phyloP scores from a whole-genome alignment of 2,797 vertebrate genomes.

The Poeciliopsis presidionis region DNA sequence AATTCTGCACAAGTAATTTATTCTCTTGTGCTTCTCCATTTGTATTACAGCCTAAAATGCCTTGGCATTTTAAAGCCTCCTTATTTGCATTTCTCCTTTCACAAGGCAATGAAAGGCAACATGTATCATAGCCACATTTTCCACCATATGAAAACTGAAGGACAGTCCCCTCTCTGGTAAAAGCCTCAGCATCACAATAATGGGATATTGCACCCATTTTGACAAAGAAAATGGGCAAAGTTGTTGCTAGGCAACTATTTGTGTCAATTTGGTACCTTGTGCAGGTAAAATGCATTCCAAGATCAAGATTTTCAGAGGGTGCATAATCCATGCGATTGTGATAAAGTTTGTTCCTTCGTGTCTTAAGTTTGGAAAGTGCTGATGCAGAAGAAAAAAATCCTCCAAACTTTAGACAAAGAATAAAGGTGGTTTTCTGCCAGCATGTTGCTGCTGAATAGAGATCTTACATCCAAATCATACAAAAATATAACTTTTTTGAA shows the following conservation, averaged over 20 bases:
- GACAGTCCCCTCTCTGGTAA: constrained; percentile 7
- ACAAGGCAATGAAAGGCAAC: constrained; percentile 37
- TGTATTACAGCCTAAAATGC: constrained; percentile 32
- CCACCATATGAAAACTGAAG: constrained; percentile 12
- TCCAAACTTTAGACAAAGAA: background rate
- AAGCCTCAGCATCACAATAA: constrained; percentile 57
- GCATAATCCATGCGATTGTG: background rate
- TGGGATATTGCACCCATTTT: constrained; percentile 50
- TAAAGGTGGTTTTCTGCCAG: background rate
- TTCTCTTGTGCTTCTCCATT: constrained; percentile 28
- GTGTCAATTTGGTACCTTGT: constrained; percentile 44
- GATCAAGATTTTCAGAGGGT: background rate
- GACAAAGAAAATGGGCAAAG: constrained; percentile 45
- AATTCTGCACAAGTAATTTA: constrained; percentile 32
- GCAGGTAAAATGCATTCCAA: constrained; percentile 22
- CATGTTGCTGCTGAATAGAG: background rate
- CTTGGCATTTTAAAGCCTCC: constrained; percentile 12
- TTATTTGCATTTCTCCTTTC: constrained; percentile 37
- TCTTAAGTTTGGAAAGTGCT: background rate
- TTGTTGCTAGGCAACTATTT: constrained; percentile 77
- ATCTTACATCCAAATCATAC: background rate
- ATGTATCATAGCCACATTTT: constrained; percentile 18
- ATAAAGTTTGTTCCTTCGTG: background rate
- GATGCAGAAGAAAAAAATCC: background rate
- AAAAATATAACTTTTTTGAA: background rate